Base-by-base conservation (phyloP, 1,140 invertebrate species). In the Drosophila nasuta region DNA sequence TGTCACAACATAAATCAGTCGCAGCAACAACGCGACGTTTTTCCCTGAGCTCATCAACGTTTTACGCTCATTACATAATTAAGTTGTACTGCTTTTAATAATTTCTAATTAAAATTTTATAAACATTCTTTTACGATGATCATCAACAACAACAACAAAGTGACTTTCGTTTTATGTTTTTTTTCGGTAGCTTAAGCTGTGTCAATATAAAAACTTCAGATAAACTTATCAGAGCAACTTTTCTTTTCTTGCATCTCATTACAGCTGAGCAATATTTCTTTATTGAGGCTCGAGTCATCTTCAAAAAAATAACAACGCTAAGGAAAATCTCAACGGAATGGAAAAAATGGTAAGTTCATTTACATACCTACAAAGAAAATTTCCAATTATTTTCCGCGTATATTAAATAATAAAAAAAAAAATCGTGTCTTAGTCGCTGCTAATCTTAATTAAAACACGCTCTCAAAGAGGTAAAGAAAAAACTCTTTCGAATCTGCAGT, bases 61-160 rank as follows among this genome's bases (percentile, higher is more conserved):
- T 82, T 88, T 56, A 88, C 49, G 79, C 82, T 83, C 49, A 72
- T 88, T 82, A 73, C 77, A 68, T 87, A 87, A 81, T 87, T 87
- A 87, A 88, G 83, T 75, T 89, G 65, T 88, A 10, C 65, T 74
- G 46, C 46, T 70, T 85, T 85, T 81, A 75, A 85, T 81, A 85
- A 72, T 75, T 88, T 83, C 77, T 80, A 88, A 87, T 87, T 87
- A 88, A 64, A 79, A 72, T 74, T 82, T 77, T 82, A 77, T 79
- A 68, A 75, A 72, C 81, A 69, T 68, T 77, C 35, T 74, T 63
- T 66, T 56, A 63, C 51, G 51, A 57, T 57, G 20, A 41, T 10
- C 54, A 57, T 41, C 35, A 11, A 38, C 5, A 57, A 57, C 35
- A 38, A 38, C 5, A 43, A 43, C 1, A 7, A 20, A 52, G 15